These are phyloP conservation scores for Python bivittatus DNA, from an alignment of 2,113 vertebrate genomes.

Conservation along the genomic window DNA sequence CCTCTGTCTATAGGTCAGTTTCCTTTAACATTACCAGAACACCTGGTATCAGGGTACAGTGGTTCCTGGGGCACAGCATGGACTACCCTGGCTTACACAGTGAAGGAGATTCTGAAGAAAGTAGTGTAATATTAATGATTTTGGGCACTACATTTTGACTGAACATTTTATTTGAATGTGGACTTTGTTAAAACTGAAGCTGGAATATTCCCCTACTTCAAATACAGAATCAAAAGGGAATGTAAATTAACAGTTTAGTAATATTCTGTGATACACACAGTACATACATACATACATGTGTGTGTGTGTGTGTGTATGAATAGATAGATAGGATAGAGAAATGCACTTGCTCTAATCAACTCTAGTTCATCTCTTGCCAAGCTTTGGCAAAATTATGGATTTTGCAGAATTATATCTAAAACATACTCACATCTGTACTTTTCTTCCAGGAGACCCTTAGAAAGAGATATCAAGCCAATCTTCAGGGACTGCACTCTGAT, in stretches of 20 bases:
- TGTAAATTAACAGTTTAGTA: constrained; percentile 26
- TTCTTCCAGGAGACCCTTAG: constrained; percentile 94
- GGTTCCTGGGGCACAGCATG: not conserved
- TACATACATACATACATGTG: too few relatives aligned
- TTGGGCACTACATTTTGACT: not conserved
- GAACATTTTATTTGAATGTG: not conserved
- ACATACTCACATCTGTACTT: constrained; percentile 94
- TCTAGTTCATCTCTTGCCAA: not conserved
- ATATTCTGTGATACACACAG: not conserved
- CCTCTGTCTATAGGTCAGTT: not conserved
- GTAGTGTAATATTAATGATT: not conserved
- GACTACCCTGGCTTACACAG: not conserved
- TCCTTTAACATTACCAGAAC: not conserved
- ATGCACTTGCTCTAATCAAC: constrained; percentile 14
- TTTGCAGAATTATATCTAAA: not conserved
- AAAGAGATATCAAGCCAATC: constrained; percentile 93
- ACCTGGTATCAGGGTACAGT: not conserved
- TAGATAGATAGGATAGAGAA: not conserved
- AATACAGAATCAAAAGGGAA: not conserved
- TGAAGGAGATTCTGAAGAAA: not conserved
- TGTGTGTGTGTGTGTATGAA: not conserved
- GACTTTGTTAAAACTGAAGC: not conserved
- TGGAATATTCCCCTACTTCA: constrained; percentile 3
- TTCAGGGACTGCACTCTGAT: constrained; percentile 94
- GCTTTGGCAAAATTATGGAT: constrained; percentile 14